A percentile compares a stretch with the other conserved stretches of the same genome.
These are phyloP conservation scores for Intellagama lesueurii DNA, from an alignment of 2,797 vertebrate genomes.

Conservation along the genomic window DNA sequence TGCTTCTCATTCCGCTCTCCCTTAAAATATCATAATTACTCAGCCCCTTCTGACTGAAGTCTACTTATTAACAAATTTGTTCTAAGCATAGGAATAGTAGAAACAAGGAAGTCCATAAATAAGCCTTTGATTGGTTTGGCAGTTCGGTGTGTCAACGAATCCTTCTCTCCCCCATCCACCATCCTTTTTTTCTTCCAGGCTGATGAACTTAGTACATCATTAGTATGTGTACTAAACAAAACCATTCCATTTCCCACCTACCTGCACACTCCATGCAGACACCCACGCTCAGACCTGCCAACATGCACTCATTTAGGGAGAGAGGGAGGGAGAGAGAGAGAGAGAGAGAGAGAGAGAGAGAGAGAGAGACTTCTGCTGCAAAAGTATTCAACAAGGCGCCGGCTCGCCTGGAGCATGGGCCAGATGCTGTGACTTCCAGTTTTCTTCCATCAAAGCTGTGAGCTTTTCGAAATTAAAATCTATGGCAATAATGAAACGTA, in stretches of 20 bases:
- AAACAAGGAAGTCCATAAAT: neutral
- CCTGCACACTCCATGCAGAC: neutral
- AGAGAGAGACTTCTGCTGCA: constrained; percentile 73
- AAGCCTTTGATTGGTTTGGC: constrained; percentile 17
- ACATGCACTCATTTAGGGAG: constrained; percentile 52
- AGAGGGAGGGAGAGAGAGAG: neutral
- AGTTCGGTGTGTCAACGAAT: constrained; percentile 6
- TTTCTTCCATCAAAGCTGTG: constrained; percentile 88
- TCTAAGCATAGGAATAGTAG: neutral
- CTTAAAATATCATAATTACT: neutral
- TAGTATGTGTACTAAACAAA: constrained; percentile 61
- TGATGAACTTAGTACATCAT: constrained; percentile 64
- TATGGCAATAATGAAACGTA: constrained; percentile 94
- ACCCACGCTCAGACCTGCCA: neutral
- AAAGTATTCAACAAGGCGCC: constrained; percentile 77
- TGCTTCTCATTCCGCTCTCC: neutral
- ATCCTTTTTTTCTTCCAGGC: constrained; percentile 15
- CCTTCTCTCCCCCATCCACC: accelerated
- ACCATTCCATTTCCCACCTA: constrained; percentile 32
- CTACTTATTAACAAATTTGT: neutral
- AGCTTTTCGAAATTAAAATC: constrained; percentile 92
- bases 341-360: constrained; percentile 51
- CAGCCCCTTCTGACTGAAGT: neutral
- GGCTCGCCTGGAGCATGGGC: constrained; percentile 78
- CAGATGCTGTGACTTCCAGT: constrained; percentile 84